phyloP scores from a whole-genome alignment of 2,797 vertebrate genomes.

The Pteronotus mesoamericanus region DNA sequence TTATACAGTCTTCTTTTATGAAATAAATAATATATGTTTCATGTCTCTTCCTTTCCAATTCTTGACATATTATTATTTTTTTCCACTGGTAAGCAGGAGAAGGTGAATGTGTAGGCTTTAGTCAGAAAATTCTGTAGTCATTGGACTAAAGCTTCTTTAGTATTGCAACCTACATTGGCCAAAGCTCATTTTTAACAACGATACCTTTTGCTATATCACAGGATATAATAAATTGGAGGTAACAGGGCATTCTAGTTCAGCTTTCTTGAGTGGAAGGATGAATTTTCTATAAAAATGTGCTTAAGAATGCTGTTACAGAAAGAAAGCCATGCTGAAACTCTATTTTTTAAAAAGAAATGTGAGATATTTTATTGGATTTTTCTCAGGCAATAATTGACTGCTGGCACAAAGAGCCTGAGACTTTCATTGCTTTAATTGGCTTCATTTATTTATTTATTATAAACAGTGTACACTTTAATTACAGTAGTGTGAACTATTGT shows the following conservation, averaged over 20 bases:
- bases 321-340: background rate
- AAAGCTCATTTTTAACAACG: background rate
- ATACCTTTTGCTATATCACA: background rate
- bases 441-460: slow-evolving; percentile 50
- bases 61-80: background rate
- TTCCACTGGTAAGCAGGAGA: background rate
- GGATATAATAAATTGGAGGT: background rate
- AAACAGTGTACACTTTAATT: background rate
- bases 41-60: background rate
- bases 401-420: background rate
- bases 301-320: background rate
- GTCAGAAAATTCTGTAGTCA: background rate
- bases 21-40: background rate
- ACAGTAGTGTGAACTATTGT: background rate
- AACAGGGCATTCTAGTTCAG: background rate
- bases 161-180: background rate
- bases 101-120: background rate
- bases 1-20: background rate
- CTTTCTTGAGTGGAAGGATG: background rate
- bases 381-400: slow-evolving; percentile 24
- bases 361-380: background rate
- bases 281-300: background rate
- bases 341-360: slow-evolving; percentile 24
- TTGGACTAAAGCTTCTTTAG: background rate
- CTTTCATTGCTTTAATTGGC: slow-evolving; percentile 33